Base-by-base conservation (phyloP, 2,888 invertebrate species). In the Drosophila fungiperda region DNA sequence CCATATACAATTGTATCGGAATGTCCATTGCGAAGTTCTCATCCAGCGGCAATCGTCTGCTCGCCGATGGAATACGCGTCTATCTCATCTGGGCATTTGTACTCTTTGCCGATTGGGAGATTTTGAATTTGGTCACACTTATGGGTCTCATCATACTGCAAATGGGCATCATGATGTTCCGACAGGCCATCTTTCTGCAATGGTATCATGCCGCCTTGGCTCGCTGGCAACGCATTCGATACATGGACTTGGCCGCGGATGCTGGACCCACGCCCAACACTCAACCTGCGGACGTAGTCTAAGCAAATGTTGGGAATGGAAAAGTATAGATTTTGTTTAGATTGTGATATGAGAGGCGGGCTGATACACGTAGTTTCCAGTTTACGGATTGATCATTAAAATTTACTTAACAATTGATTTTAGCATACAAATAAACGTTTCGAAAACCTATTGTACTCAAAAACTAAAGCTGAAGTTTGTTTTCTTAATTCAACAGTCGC, bases 1-100 rank as follows among this genome's bases (percentile, higher is more conserved):
- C 98, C 0, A 97, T 98, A 93, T 98, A 98, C 94, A 98, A 98
- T 93, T 98, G 97, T 93, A 96, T 97, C 76, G 98, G 98, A 12
- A 96, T 98, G 76, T 97, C 97, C 90, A 97, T 99, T 5, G 98
- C 98, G 0, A 99, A 98, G 93, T 97, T 98, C 92, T 95, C 98
- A 89, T 98, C 97, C 2, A 98, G 99, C 1, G 98, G 98, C 0
- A 97, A 97, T 3, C 94, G 98, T 76, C 97, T 98, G 96, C 96
- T 98, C 15, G 94, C 98, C 54, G 98, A 98, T 92, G 97, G 96
- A 60, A 94, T 97, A n/a, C 94, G 98, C 77, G 98, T 98, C 0
- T 94, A 98, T 53, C 95, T 98, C n/a, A 97, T 99, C 87, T 99
- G 98, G 98, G 93, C 95, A 70, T 95, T 97, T 61, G 96, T 97